phyloP scores from a whole-genome alignment of 2,888 invertebrate species.

The Polydesmus complanatus region DNA sequence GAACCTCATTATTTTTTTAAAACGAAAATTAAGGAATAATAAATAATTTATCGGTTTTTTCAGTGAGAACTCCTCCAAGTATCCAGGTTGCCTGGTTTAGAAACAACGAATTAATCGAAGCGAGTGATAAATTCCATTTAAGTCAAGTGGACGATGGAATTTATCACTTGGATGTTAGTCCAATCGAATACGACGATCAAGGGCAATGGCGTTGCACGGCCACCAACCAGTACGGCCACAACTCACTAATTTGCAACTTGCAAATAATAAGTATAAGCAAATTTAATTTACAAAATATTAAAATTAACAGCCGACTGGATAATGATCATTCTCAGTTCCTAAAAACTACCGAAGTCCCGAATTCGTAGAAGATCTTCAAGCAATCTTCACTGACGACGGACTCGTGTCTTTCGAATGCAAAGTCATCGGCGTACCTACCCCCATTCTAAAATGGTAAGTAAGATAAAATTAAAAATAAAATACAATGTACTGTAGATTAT shows the following conservation, averaged over 20 bases:
- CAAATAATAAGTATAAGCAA: background rate
- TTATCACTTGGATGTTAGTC: conserved; percentile 57
- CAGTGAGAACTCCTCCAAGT: conserved; percentile 70
- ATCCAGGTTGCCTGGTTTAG: conserved; percentile 72
- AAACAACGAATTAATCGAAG: conserved; percentile 59
- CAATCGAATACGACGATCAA: conserved; percentile 64
- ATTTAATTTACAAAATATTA: background rate
- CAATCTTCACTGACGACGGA: conserved; percentile 78
- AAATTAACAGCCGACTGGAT: background rate
- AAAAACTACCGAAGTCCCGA: conserved; percentile 78
- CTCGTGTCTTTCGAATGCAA: conserved; percentile 85
- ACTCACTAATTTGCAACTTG: background rate
- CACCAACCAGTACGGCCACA: conserved; percentile 52
- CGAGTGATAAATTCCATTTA: conserved; percentile 47
- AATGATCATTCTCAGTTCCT: conserved; percentile 52
- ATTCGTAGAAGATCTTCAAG: conserved; percentile 78
- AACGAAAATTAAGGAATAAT: background rate
- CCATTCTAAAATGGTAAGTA: conserved; percentile 55
- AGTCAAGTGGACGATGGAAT: conserved; percentile 71
- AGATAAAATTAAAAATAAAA: no score
- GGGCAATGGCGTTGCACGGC: conserved; percentile 81
- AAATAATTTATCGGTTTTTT: background rate
- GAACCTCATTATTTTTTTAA: background rate
- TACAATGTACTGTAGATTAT: no score
- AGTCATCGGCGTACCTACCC: conserved; percentile 82